Evolutionary conservation across 2,888 invertebrate species (phyloP).

Genomic region (Athalia rosae): DNA sequence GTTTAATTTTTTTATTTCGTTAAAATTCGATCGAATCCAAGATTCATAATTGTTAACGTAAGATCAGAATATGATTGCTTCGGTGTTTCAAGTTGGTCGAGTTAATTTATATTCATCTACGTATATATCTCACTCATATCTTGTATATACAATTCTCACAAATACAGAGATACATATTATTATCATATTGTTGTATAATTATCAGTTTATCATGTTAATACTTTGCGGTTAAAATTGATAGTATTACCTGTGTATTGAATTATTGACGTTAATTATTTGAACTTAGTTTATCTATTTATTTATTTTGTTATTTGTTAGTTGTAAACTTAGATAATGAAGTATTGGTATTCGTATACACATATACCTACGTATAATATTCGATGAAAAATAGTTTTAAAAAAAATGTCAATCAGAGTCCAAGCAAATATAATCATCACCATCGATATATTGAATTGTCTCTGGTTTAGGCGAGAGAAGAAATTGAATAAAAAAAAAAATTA

Average conservation of each 20-base stretch:
- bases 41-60: too few relatives aligned
- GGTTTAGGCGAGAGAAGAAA: background rate
- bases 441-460: background rate
- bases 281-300: slow-evolving; percentile 37
- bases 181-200: background rate
- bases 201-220: slow-evolving; percentile 54
- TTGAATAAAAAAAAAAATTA: background rate
- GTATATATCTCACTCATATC: background rate
- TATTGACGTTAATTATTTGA: slow-evolving; percentile 45
- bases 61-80: background rate
- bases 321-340: background rate
- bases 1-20: too few relatives aligned
- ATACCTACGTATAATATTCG: slow-evolving; percentile 1
- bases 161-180: slow-evolving; percentile 44
- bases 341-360: slow-evolving; percentile 4
- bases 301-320: background rate
- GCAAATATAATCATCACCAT: slow-evolving; percentile 30
- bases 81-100: background rate
- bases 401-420: slow-evolving; percentile 57
- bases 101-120: background rate
- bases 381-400: slow-evolving; percentile 20
- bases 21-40: too few relatives aligned
- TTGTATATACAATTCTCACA: slow-evolving; percentile 27
- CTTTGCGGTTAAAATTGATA: slow-evolving; percentile 52
- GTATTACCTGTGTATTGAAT: slow-evolving; percentile 44